Conservation (phyloP, 2,888 invertebrate species). For the Pterostichus madidus region DNA sequence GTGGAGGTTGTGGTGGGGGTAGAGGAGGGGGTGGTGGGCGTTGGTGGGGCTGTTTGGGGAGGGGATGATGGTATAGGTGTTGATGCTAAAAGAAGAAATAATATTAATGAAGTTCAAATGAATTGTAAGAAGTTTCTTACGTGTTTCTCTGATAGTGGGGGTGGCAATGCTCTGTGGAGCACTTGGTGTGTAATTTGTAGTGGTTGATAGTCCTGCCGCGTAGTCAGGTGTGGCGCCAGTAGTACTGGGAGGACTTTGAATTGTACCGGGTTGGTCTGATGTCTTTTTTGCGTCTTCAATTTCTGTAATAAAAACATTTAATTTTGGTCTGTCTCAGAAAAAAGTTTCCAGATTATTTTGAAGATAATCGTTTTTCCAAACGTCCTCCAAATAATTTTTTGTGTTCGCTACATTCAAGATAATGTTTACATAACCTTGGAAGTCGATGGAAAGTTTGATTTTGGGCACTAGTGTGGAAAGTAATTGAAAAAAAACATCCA, state of each 20-base stretch:
- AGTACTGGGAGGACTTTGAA: slow-evolving; percentile 73
- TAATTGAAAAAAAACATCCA: too few relatives aligned
- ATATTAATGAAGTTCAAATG: too few relatives aligned
- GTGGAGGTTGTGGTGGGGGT: slow-evolving; percentile 69
- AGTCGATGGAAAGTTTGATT: too few relatives aligned
- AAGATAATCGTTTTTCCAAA: too few relatives aligned
- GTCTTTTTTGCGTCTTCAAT: slow-evolving; percentile 82
- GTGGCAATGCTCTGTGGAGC: slow-evolving; percentile 72
- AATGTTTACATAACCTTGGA: too few relatives aligned
- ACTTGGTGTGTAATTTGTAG: slow-evolving; percentile 77
- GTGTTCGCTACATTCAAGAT: too few relatives aligned
- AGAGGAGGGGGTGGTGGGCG: slow-evolving; percentile 69
- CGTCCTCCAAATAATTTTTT: too few relatives aligned
- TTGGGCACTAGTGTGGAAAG: too few relatives aligned
- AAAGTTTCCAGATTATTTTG: too few relatives aligned
- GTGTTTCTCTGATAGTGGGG: slow-evolving; percentile 44
- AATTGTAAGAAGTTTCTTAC: slow-evolving; percentile 32
- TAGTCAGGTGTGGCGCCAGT: slow-evolving; percentile 86
- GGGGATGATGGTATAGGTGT: neutral
- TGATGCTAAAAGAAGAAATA: too few relatives aligned
- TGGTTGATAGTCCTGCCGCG: slow-evolving; percentile 87
- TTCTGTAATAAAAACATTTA: slow-evolving; percentile 69
- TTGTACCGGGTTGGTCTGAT: slow-evolving; percentile 76
- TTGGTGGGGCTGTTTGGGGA: slow-evolving; percentile 67
- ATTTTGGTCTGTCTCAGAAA: too few relatives aligned